These are phyloP conservation scores for Hassar affinis DNA, from an alignment of 2,113 vertebrate genomes.

Conservation along the genomic window DNA sequence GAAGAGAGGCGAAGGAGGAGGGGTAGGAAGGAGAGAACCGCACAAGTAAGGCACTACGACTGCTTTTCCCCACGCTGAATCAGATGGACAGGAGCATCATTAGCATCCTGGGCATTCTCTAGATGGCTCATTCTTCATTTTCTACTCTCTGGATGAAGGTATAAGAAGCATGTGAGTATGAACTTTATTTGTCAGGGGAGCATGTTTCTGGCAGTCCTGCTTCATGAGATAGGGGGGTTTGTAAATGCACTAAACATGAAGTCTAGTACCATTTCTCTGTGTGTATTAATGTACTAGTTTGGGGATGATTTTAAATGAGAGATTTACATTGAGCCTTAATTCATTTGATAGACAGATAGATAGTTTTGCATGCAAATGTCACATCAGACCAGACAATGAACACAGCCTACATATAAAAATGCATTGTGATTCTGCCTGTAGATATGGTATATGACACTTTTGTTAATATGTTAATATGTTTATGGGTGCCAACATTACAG, in stretches of 20 bases:
- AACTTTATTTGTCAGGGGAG: slow-evolving; percentile 24
- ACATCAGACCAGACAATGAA: not conserved
- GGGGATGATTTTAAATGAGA: not conserved
- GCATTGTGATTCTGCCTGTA: not conserved
- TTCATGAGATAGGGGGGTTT: not conserved
- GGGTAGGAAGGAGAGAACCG: not conserved
- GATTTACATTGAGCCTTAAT: not conserved
- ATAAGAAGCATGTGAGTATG: slow-evolving; percentile 36
- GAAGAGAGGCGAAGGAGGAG: not conserved
- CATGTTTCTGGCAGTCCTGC: not conserved
- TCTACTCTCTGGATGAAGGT: not conserved
- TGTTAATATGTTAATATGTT: not conserved
- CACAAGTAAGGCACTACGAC: slow-evolving; percentile 3
- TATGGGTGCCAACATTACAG: not conserved
- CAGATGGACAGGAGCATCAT: slow-evolving; percentile 1
- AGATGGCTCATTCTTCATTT: not conserved
- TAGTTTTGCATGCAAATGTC: too few species aligned
- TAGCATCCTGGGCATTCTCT: slow-evolving; percentile 7
- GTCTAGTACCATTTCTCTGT: not conserved
- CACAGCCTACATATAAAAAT: not conserved
- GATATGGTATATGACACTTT: not conserved
- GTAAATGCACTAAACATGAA: not conserved
- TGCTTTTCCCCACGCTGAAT: slow-evolving; percentile 10
- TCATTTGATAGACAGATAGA: not conserved
- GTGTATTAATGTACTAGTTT: not conserved